Evolutionary conservation across 35 echinoderm and acorn worm species (phyloP).

Genomic region (Apostichopus parvimensis): DNA sequence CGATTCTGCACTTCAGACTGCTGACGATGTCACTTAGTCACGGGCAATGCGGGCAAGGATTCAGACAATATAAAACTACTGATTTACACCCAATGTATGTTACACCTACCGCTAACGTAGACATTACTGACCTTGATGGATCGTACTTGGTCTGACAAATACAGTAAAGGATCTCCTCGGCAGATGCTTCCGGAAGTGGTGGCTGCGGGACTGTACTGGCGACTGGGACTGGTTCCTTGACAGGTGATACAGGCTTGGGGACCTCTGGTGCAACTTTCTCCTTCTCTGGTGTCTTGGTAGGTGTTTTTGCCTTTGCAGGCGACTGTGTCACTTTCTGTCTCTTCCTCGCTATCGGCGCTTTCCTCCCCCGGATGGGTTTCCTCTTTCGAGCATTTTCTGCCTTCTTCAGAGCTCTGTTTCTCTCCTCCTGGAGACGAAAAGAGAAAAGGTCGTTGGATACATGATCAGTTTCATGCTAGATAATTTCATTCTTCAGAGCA

Average conservation of each 20-base stretch:
- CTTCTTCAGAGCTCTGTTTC: constrained; percentile 29
- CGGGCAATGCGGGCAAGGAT: no score
- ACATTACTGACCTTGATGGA: constrained; percentile 68
- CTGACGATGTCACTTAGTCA: no score
- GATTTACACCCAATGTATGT: no score
- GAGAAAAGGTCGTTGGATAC: background rate
- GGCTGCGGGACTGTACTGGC: background rate
- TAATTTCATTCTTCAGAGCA: no score
- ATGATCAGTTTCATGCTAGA: no score
- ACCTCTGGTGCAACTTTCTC: background rate
- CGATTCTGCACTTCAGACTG: no score
- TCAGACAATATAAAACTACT: no score
- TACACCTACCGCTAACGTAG: background rate
- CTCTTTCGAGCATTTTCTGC: constrained; percentile 52
- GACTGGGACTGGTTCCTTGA: background rate
- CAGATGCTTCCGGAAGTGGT: background rate
- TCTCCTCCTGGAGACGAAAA: constrained; percentile 34
- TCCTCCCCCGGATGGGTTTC: constrained; percentile 8
- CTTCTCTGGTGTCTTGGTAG: constrained; percentile 9
- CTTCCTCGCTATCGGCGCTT: constrained; percentile 48
- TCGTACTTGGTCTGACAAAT: constrained; percentile 97
- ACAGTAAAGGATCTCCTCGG: constrained; percentile 74
- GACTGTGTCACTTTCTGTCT: constrained; percentile 34
- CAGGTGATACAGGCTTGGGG: background rate
- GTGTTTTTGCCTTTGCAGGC: constrained; percentile 22